Percentiles rank a stretch among this genome's conserved stretches.
These are phyloP conservation scores for Anodontia alba DNA, from an alignment of 2,888 invertebrate species.

Conservation along the genomic window DNA sequence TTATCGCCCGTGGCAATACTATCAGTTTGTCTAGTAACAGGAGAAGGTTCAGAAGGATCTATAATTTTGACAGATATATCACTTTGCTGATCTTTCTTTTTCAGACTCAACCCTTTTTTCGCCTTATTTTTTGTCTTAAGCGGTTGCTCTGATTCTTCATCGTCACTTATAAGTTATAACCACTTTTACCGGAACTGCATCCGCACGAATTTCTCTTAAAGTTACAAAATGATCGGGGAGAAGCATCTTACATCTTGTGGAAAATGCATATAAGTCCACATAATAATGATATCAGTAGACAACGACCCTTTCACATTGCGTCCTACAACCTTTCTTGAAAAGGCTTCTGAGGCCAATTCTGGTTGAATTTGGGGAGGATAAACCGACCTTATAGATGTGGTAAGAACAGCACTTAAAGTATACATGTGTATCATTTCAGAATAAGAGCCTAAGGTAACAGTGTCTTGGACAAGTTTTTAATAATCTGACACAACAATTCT, in stretches of 20 bases:
- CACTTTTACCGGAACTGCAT: neutral
- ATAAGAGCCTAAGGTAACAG: no score
- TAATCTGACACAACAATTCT: no score
- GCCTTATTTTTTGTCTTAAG: neutral
- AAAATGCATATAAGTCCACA: neutral
- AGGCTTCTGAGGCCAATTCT: conserved; percentile 1
- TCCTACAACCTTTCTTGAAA: neutral
- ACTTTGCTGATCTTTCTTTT: no score
- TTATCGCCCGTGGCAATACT: no score
- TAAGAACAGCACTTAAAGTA: neutral
- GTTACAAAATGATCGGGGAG: neutral
- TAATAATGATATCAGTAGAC: neutral
- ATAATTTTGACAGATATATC: no score
- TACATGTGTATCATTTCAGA: no score
- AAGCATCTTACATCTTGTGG: neutral
- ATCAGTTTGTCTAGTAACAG: no score
- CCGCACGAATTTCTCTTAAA: neutral
- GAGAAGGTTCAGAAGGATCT: no score
- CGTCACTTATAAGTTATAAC: neutral
- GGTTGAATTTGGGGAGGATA: conserved; percentile 6
- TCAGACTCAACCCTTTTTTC: no score
- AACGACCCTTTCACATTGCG: neutral
- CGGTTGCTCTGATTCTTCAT: no score
- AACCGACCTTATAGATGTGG: neutral
- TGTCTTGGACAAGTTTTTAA: no score